Conservation (phyloP, 2,113 vertebrate genomes). For the Onychostoma macrolepis region DNA sequence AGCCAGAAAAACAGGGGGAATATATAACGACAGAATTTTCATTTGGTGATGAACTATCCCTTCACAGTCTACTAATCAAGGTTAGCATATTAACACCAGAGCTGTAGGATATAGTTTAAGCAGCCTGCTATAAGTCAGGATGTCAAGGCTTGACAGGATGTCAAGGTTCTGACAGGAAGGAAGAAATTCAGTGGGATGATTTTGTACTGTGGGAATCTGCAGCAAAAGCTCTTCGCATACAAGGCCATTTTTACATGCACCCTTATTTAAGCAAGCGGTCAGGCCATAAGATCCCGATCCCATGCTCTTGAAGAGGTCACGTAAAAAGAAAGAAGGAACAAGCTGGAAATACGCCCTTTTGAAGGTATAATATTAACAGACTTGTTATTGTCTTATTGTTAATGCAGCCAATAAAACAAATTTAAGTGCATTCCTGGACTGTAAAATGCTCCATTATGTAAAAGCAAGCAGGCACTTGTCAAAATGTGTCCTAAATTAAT, state of each 20-base stretch:
- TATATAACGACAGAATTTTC: background rate
- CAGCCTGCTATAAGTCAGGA: background rate
- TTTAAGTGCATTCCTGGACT: background rate
- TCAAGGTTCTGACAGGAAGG: slow-evolving; percentile 31
- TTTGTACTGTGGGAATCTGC: slow-evolving; percentile 70
- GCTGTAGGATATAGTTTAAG: background rate
- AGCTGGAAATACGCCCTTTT: background rate
- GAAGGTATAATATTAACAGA: background rate
- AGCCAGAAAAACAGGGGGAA: background rate
- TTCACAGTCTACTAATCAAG: background rate
- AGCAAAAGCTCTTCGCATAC: slow-evolving; percentile 64
- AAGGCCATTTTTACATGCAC: slow-evolving; percentile 65
- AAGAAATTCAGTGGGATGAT: slow-evolving; percentile 26
- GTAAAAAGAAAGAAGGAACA: slow-evolving; percentile 35
- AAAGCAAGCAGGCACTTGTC: background rate
- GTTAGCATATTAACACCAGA: background rate
- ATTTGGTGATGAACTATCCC: background rate
- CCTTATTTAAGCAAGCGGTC: slow-evolving; percentile 63
- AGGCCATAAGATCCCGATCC: slow-evolving; percentile 58
- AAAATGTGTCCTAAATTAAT: background rate
- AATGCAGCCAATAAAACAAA: background rate
- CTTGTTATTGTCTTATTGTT: background rate
- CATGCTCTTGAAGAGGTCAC: slow-evolving; percentile 56
- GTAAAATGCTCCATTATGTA: background rate
- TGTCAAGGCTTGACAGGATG: slow-evolving; percentile 15